Conservation (phyloP, 1,140 invertebrate species). For the Drosophila nasuta region DNA sequence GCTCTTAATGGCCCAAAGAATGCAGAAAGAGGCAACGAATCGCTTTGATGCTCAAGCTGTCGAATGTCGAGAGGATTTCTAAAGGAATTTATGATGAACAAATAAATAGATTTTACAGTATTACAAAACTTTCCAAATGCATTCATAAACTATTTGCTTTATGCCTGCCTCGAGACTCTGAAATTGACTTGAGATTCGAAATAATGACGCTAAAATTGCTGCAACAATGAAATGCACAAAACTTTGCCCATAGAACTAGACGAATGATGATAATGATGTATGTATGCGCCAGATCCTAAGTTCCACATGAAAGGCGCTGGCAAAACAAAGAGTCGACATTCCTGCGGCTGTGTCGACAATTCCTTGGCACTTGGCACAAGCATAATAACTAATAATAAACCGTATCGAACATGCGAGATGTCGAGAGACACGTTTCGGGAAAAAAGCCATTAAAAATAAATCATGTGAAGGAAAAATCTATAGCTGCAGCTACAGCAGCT, state of each 20-base stretch:
- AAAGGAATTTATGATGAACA: constrained; percentile 33
- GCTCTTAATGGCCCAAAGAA: constrained; percentile 60
- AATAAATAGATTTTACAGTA: constrained; percentile 28
- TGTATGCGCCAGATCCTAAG: constrained; percentile 11
- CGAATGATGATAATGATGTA: constrained; percentile 17
- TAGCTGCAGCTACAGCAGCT: constrained; percentile 49
- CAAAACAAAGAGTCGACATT: constrained; percentile 24
- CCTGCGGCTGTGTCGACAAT: constrained; percentile 43
- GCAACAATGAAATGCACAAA: constrained; percentile 50
- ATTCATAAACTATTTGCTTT: constrained; percentile 12
- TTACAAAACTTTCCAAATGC: constrained; percentile 26
- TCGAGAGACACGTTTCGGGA: constrained; percentile 39
- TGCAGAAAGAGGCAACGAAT: constrained; percentile 15
- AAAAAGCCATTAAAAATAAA: constrained; percentile 61
- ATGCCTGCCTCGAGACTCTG: neutral
- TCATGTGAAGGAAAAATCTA: constrained; percentile 40
- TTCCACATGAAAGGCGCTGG: constrained; percentile 5
- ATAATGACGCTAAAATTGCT: constrained; percentile 37
- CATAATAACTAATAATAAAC: constrained; percentile 66
- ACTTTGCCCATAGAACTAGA: constrained; percentile 43
- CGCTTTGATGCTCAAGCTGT: constrained; percentile 47
- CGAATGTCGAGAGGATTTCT: constrained; percentile 42
- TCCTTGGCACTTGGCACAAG: constrained; percentile 36
- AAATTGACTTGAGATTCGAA: constrained; percentile 2
- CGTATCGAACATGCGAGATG: constrained; percentile 16